phyloP scores from a whole-genome alignment of 2,797 vertebrate species.

The Pteropus rufus region DNA sequence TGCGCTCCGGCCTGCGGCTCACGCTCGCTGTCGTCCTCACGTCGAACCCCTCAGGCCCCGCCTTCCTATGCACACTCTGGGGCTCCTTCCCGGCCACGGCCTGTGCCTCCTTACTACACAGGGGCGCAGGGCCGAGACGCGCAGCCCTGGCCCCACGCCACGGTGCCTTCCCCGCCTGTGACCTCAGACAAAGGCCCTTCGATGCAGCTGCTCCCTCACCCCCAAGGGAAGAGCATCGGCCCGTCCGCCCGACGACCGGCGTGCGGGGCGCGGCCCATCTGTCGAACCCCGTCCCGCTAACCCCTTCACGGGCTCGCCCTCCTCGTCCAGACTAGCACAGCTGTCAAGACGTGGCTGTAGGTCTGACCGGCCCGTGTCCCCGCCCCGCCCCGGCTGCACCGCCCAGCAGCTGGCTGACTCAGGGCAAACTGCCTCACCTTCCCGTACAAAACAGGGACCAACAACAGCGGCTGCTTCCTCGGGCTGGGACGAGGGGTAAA shows the following conservation, averaged over 20 bases:
- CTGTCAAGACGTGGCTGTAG: not conserved
- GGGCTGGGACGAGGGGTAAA: not conserved
- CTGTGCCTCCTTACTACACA: too few relatives aligned
- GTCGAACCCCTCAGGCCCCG: not conserved
- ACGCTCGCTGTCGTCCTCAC: not conserved
- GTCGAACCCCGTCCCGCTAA: too few relatives aligned
- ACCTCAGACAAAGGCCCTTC: too few relatives aligned
- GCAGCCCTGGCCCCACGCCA: too few relatives aligned
- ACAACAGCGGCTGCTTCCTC: not conserved
- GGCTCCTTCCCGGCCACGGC: not conserved
- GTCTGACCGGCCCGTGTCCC: not conserved
- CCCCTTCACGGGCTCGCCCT: accelerated
- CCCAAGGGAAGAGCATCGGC: not conserved
- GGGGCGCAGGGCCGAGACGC: too few relatives aligned
- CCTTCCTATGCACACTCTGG: not conserved
- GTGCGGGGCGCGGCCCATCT: not conserved
- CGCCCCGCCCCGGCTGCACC: not conserved
- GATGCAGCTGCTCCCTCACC: not conserved
- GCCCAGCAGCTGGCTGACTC: not conserved
- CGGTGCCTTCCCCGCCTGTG: too few relatives aligned
- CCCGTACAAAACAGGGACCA: not conserved
- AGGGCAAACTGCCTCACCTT: not conserved
- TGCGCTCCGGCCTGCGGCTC: not conserved
- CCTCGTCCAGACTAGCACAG: not conserved
- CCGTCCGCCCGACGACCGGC: accelerated